Evolutionary conservation across 2,888 invertebrate species (phyloP).

Genomic region (Masnerella sp.): DNA sequence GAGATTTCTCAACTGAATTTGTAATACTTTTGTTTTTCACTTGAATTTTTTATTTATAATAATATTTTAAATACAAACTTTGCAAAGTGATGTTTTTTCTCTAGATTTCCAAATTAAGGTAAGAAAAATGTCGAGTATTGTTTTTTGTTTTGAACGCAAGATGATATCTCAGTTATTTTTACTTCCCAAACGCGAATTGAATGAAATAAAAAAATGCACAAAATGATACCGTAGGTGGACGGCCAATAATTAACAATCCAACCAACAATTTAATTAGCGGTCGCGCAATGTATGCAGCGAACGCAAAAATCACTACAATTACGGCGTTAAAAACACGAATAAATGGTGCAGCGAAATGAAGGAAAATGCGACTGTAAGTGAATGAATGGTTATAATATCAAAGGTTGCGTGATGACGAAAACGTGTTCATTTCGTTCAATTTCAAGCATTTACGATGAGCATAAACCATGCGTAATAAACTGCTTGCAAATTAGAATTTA

Average conservation of each 20-base stretch:
- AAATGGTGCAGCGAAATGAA: neutral
- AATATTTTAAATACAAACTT: too few relatives aligned
- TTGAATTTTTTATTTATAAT: too few relatives aligned
- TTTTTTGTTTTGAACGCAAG: too few relatives aligned
- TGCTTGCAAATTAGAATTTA: slow-evolving; percentile 26
- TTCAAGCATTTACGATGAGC: slow-evolving; percentile 5
- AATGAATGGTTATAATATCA: slow-evolving; percentile 21
- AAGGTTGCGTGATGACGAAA: slow-evolving; percentile 8
- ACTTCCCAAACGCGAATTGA: too few relatives aligned
- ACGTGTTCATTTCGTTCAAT: slow-evolving; percentile 12
- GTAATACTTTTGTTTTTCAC: too few relatives aligned
- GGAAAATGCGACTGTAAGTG: slow-evolving; percentile 7
- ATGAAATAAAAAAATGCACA: neutral
- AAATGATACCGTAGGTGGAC: neutral
- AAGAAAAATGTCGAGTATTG: too few relatives aligned
- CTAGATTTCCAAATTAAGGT: too few relatives aligned
- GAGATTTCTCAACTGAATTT: too few relatives aligned
- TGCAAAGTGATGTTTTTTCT: too few relatives aligned
- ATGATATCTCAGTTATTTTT: too few relatives aligned
- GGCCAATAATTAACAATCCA: slow-evolving; percentile 14
- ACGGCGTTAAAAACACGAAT: slow-evolving; percentile 1
- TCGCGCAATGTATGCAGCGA: neutral
- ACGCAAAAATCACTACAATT: slow-evolving; percentile 12
- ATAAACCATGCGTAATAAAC: slow-evolving; percentile 29
- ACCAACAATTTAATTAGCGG: slow-evolving; percentile 9